Conservation (phyloP, 2,113 vertebrate genomes). For the Dermatemys mawii region DNA sequence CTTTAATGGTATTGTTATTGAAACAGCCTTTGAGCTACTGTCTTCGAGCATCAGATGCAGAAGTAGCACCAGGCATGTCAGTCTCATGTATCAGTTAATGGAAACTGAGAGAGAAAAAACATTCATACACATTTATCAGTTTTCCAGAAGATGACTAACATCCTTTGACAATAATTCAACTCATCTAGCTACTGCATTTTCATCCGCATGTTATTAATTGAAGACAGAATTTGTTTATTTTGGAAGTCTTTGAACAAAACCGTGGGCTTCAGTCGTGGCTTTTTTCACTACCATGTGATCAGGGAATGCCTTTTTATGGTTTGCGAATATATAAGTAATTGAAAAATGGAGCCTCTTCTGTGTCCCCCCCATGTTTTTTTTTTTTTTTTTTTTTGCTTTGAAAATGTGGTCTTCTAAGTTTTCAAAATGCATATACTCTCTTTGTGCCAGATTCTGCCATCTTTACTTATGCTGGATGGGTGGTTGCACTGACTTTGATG, state of each 20-base stretch:
- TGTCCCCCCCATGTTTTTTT: too few species aligned
- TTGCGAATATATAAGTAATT: neutral
- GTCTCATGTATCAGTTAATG: neutral
- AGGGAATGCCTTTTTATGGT: neutral
- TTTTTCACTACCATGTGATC: neutral
- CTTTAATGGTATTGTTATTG: neutral
- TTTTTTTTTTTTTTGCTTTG: neutral
- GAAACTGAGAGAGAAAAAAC: neutral
- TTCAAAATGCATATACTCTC: neutral
- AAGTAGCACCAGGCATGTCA: neutral
- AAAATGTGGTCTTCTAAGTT: neutral
- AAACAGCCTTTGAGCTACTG: neutral
- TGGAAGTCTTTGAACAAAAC: slow-evolving; percentile 1
- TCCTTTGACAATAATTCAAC: neutral
- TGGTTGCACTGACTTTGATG: neutral
- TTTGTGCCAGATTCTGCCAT: neutral
- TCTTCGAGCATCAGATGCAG: neutral
- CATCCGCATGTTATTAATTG: neutral
- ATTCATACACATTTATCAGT: neutral
- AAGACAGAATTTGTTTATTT: slow-evolving; percentile 31
- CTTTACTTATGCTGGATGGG: neutral
- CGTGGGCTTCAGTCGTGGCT: neutral
- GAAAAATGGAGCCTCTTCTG: neutral
- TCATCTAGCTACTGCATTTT: slow-evolving; percentile 21
- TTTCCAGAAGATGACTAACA: slow-evolving; percentile 1